A percentile compares a stretch with the other conserved stretches of the same genome.
Evolutionary conservation across 2,797 vertebrate genomes (phyloP).

Genomic region (Anolis apletophallus): DNA sequence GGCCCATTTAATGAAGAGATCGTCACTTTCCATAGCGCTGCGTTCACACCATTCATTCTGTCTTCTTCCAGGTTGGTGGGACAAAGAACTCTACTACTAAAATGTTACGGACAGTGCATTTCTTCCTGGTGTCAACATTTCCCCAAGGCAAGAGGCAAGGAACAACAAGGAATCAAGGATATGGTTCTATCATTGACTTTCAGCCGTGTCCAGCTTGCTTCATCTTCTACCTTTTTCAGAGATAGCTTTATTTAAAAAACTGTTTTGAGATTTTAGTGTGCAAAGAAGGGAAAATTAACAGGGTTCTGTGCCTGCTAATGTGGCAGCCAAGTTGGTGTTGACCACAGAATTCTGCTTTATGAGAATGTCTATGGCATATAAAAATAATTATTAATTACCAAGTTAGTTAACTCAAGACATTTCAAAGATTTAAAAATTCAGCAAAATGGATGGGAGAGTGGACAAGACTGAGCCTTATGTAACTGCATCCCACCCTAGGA

Average conservation of each 20-base stretch:
- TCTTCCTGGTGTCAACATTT: background rate
- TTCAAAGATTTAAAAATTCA: background rate
- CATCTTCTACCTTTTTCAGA: background rate
- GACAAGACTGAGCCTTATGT: background rate
- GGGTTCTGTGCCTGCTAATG: background rate
- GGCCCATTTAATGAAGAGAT: no score
- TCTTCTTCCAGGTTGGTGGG: slow-evolving; percentile 85
- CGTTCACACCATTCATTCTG: background rate
- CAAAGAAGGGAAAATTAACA: background rate
- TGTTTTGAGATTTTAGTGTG: background rate
- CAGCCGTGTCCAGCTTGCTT: background rate
- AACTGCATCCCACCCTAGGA: background rate
- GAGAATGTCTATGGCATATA: background rate
- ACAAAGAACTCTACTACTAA: slow-evolving; percentile 89
- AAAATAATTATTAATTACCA: background rate
- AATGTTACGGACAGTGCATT: background rate
- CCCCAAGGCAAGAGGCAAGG: background rate
- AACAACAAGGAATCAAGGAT: background rate
- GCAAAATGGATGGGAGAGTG: background rate
- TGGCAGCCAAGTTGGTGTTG: background rate
- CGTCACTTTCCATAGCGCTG: no score
- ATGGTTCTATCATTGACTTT: background rate
- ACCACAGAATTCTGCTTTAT: background rate
- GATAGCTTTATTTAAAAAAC: background rate
- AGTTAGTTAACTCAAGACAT: background rate